Percentiles rank a stretch among this genome's conserved stretches.
phyloP scores from a whole-genome alignment of 2,888 invertebrate species.

The Harpagoxenus sublaevis region DNA sequence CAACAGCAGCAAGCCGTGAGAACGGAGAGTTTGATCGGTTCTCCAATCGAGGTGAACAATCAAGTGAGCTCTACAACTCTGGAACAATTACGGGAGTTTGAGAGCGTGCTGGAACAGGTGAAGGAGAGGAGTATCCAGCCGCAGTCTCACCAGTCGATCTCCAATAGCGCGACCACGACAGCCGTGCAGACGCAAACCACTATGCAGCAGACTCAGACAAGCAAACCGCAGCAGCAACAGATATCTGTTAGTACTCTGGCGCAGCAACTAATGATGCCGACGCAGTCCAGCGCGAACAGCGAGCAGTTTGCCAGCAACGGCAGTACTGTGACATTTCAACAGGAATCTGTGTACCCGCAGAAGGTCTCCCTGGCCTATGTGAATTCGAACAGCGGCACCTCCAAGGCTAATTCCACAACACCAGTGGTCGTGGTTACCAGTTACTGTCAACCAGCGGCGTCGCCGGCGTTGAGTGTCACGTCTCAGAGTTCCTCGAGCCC shows the following conservation, averaged over 20 bases:
- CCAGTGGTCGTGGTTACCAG: constrained; percentile 88
- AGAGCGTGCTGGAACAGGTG: constrained; percentile 93
- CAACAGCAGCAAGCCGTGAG: constrained; percentile 82
- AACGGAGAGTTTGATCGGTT: constrained; percentile 76
- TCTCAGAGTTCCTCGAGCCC: constrained; percentile 89
- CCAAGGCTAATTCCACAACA: constrained; percentile 85
- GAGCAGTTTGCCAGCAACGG: constrained; percentile 78
- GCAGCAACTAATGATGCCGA: constrained; percentile 83
- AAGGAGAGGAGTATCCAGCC: constrained; percentile 91
- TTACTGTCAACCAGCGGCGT: constrained; percentile 87
- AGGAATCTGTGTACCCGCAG: constrained; percentile 84
- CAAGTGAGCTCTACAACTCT: constrained; percentile 91
- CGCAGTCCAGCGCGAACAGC: constrained; percentile 70
- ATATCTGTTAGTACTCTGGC: constrained; percentile 77
- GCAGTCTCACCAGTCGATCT: constrained; percentile 76
- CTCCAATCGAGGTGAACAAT: constrained; percentile 82
- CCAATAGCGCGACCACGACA: constrained; percentile 71
- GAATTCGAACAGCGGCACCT: constrained; percentile 84
- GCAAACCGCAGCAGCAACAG: constrained; percentile 75
- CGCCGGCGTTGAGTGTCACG: constrained; percentile 88
- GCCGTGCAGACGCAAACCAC: constrained; percentile 83
- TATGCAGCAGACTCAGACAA: constrained; percentile 72
- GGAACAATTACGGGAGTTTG: constrained; percentile 93
- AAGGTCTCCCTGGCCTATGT: constrained; percentile 88
- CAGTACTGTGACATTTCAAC: constrained; percentile 77